These are phyloP conservation scores for Tethya wilhelma DNA, from an alignment of 37 sponge, comb jelly and placozoan species.

Conservation along the genomic window DNA sequence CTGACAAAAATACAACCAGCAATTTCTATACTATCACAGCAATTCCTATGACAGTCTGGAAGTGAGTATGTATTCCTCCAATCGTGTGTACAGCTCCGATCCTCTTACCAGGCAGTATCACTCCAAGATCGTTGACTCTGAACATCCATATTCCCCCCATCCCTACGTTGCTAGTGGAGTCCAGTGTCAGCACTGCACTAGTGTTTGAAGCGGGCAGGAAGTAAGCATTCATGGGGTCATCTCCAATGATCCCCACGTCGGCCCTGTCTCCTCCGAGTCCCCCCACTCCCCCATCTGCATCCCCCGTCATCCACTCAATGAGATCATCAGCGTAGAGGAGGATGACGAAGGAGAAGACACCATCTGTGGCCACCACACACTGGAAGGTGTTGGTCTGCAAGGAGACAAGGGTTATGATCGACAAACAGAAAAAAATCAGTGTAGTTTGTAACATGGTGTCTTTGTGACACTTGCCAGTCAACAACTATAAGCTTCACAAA, in stretches of 20 bases:
- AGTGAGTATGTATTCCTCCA: background rate
- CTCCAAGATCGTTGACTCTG: background rate
- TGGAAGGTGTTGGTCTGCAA: conserved; percentile 22
- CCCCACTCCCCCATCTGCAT: conserved; percentile 12
- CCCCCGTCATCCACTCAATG: conserved; percentile 20
- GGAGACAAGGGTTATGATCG: too few relatives aligned
- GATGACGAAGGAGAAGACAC: background rate
- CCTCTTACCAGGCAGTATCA: background rate
- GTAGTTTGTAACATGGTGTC: too few relatives aligned
- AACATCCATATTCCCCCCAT: conserved; percentile 6
- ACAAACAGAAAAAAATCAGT: too few relatives aligned
- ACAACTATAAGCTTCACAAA: too few relatives aligned
- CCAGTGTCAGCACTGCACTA: conserved; percentile 6
- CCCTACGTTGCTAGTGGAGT: conserved; percentile 1
- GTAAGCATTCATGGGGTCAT: background rate
- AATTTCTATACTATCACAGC: too few relatives aligned
- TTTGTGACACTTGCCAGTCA: too few relatives aligned
- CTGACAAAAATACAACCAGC: too few relatives aligned
- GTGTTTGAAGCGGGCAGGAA: conserved; percentile 27
- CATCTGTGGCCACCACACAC: conserved; percentile 11
- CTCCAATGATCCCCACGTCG: conserved; percentile 7
- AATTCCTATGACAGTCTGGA: too few relatives aligned
- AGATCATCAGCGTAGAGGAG: background rate
- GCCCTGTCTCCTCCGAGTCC: conserved; percentile 21
- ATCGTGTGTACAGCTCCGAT: background rate